Evolutionary conservation across 35 echinoderm and acorn worm species (phyloP), one percentile per base, ranked within the genome.

Genomic region (Diadema setosum): DNA sequence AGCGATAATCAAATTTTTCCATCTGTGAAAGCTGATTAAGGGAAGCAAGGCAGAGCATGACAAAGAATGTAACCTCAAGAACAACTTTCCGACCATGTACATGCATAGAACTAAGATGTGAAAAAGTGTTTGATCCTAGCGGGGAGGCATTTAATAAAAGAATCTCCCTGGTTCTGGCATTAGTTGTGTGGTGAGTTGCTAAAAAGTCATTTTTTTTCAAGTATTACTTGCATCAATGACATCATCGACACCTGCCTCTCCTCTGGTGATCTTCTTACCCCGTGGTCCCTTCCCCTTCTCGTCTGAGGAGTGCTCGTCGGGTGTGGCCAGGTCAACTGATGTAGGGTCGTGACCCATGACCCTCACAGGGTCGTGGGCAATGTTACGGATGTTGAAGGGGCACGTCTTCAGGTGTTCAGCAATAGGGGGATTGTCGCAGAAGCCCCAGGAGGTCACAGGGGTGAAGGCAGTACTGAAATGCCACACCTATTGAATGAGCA

Each of bases 401-500:
- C 92, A 97, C 9, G 32, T 64, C 36, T 78, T 82, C 2, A 97
- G 91, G 52, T 97, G 95, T 45, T 93, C 87, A 1, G 91, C 92
- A 40, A 97, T 91, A 32, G 86, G 70, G 9, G 88, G 88, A 17
- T 87, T 73, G 48, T 94, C 88, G 31, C 91, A 87, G 87, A 97
- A 97, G 5, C 92, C 87, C 95, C 95, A 97, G 39, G 81, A 56
- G 3, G 37, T 52, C 18, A 97, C 85, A 4, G 91, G 87, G 37
- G 91, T 83, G 82, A 97, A 97, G 8, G 95, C 84, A 21, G 95
- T 97, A 69, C 91, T 94, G 85, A 94, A 97, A 26, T 91, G 88
- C 95, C 95, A 97, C 29, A 93, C 88, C 95, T 97, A 82, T 5
- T n/a, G n/a, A n/a, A n/a, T n/a, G n/a, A n/a, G n/a, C n/a, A n/a